These are phyloP conservation scores for Conistra vaccinii DNA, from an alignment of 2,888 invertebrate genomes.

Conservation along the genomic window DNA sequence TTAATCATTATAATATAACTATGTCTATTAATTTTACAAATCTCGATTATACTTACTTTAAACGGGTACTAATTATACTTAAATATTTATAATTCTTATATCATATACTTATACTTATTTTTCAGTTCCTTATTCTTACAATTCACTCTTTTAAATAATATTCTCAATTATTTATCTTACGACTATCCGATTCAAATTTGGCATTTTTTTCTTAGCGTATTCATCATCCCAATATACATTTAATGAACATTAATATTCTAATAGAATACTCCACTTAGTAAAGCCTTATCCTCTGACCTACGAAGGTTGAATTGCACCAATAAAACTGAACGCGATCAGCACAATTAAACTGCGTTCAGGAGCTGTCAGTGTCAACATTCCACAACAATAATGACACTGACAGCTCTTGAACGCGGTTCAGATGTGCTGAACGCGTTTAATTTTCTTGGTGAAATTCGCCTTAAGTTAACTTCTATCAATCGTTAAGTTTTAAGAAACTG, in stretches of 20 bases:
- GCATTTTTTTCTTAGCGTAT: constrained; percentile 45
- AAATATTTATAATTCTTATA: constrained; percentile 27
- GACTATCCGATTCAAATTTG: constrained; percentile 41
- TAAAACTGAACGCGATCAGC: neutral
- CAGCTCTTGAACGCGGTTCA: neutral
- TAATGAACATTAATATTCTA: constrained; percentile 11
- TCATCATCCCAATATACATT: constrained; percentile 40
- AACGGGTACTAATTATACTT: constrained; percentile 64
- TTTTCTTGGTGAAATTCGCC: neutral
- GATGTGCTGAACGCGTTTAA: too few relatives aligned
- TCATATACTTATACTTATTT: constrained; percentile 27
- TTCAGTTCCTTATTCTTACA: constrained; percentile 61
- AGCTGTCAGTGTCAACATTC: neutral
- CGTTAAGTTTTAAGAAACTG: constrained; percentile 7
- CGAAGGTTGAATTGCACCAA: neutral
- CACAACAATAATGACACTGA: neutral
- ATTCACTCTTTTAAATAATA: constrained; percentile 27
- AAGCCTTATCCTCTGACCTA: neutral
- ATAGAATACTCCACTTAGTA: neutral
- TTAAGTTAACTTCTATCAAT: neutral
- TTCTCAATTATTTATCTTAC: constrained; percentile 32
- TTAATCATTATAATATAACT: constrained; percentile 26
- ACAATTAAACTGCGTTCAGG: neutral
- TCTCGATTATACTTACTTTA: constrained; percentile 52
- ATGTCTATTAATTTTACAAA: constrained; percentile 45